These are phyloP conservation scores for Scaptodrosophila lebanonensis DNA, from an alignment of 1,140 invertebrate species.

Conservation along the genomic window DNA sequence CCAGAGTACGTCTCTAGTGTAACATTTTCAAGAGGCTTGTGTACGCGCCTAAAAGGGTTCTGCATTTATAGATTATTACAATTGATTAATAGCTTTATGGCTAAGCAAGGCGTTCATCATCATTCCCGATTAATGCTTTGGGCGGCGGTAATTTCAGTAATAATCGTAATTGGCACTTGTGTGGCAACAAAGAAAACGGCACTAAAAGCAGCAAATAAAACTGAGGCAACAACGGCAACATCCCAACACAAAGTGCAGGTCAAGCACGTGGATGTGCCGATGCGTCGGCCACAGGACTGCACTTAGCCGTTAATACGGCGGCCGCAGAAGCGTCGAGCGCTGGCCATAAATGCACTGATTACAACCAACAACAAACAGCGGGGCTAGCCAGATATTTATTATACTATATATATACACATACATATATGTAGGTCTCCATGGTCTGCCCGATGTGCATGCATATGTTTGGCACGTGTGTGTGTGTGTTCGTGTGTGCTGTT, in stretches of 20 bases:
- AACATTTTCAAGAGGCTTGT: constrained; percentile 48
- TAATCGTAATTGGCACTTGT: constrained; percentile 60
- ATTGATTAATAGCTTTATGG: constrained; percentile 44
- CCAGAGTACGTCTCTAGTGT: constrained; percentile 45
- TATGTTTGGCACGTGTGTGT: constrained; percentile 7
- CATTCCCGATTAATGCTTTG: not conserved
- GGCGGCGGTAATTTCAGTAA: constrained; percentile 49
- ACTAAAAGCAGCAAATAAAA: constrained; percentile 14
- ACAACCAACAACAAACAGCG: no score
- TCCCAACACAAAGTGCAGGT: not conserved
- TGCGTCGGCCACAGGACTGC: not conserved
- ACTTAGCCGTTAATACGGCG: not conserved
- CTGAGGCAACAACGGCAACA: constrained; percentile 6
- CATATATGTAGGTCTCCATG: no score
- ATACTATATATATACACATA: no score
- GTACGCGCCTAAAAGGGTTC: constrained; percentile 14
- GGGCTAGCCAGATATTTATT: no score
- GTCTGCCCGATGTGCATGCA: constrained; percentile 5
- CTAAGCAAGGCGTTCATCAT: not conserved
- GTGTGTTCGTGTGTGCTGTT: constrained; percentile 1
- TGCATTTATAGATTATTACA: constrained; percentile 45
- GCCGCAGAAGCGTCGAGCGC: not conserved
- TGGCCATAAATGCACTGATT: constrained; percentile 2
- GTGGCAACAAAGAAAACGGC: constrained; percentile 11
- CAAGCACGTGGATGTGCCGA: not conserved